Base-by-base conservation (phyloP, 2,797 vertebrate species). In the Siniperca undulata region DNA sequence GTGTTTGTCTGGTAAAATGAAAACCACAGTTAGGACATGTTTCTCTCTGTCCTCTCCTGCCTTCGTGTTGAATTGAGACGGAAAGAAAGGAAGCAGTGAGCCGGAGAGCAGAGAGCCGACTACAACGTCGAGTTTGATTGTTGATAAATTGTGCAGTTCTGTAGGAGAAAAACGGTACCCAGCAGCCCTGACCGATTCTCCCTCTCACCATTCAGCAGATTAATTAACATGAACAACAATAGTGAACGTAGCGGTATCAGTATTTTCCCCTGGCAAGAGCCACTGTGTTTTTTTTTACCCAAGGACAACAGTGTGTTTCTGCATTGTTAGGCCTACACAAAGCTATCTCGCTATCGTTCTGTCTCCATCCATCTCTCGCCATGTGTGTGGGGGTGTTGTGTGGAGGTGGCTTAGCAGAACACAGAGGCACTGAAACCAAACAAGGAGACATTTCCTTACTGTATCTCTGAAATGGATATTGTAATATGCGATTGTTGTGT, bases 321-420 rank as follows among this genome's bases (percentile, higher is more conserved):
- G 79, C 86, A 78, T 92, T 92, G 90, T 90, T 85, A 82, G 87
- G 82, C 89, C 80, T 81, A 72, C 89, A 92, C 90, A 91, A 86
- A 92, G 80, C 89, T 64, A 76, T 87, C 81, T 56, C 11, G 85
- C 85, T 65, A 48, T 78, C 68, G 50, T 81, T 92, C 84, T 58
- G 74, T 89, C 90, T 91, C 88, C 79, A 86, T 90, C 89, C 91
- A 78, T 94, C 88, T 88, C 83, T 78, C 90, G 85, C 93, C 92
- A 91, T 93, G 93, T 94, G 93, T 94, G 94, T 91, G 94, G 92
- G 93, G 93, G 94, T 89, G 94, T 92, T 83, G 70, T 90, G 93
- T 65, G 93, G 92, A 93, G 93, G 92, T 87, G 92, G 91, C 83
- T 88, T 27, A 73, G 86, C 92, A 92, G 86, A 90, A 86, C 85